phyloP scores from a whole-genome alignment of 2,888 invertebrate genomes.

The Germaria angustata region DNA sequence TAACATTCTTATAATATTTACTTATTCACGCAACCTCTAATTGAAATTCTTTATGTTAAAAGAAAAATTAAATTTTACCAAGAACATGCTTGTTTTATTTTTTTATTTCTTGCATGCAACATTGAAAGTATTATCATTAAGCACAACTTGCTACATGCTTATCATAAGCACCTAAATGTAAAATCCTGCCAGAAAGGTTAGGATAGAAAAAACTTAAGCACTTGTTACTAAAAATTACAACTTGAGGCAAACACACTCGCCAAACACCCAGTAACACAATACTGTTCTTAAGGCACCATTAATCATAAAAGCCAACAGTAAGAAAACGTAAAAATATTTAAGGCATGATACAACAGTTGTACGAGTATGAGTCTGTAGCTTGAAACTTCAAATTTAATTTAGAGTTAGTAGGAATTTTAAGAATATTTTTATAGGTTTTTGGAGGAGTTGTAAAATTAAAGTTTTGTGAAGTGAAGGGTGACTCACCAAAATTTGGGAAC shows the following conservation, averaged over 20 bases:
- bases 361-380: background rate
- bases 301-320: slow-evolving; percentile 54
- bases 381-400: background rate
- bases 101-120: slow-evolving; percentile 8
- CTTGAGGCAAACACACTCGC: slow-evolving; percentile 1
- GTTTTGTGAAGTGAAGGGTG: too few species aligned
- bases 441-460: too few species aligned
- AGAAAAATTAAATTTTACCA: slow-evolving; percentile 27
- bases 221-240: slow-evolving; percentile 37
- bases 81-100: slow-evolving; percentile 54
- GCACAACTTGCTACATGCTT: slow-evolving; percentile 53
- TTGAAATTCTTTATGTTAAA: slow-evolving; percentile 17
- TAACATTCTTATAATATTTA: background rate
- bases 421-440: background rate
- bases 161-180: slow-evolving; percentile 44
- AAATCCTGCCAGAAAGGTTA: slow-evolving; percentile 4
- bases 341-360: background rate
- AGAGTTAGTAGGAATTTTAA: background rate
- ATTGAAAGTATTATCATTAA: slow-evolving; percentile 58
- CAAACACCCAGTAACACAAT: slow-evolving; percentile 45
- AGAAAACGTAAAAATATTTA: background rate
- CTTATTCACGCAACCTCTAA: slow-evolving; percentile 9
- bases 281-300: slow-evolving; percentile 51
- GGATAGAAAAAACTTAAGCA: slow-evolving; percentile 18
- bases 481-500: too few species aligned